Percentiles rank a stretch among this genome's conserved stretches.
These are phyloP conservation scores for Saccopteryx leptura DNA, from an alignment of 2,113 vertebrate genomes.

Conservation along the genomic window DNA sequence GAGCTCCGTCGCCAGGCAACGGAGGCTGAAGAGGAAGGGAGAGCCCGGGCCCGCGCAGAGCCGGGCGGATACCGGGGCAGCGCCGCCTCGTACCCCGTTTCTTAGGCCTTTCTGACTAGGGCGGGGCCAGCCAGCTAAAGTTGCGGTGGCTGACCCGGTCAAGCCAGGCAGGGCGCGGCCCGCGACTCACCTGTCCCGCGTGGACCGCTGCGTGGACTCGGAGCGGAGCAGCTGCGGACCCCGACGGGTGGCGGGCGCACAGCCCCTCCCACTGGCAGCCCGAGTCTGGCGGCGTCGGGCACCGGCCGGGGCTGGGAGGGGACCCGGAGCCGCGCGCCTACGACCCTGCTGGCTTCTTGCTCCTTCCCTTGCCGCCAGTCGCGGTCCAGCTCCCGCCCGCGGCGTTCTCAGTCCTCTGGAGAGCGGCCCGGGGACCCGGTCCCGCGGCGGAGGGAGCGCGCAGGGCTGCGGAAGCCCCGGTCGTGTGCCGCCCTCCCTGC, in stretches of 20 bases:
- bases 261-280: not conserved
- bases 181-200: conserved; percentile 79
- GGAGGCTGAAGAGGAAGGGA: not conserved
- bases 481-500: conserved; percentile 44
- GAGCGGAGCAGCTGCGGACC: conserved; percentile 5
- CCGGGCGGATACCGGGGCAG: accelerated
- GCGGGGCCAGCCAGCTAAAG: conserved; percentile 50
- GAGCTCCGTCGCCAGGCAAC: conserved; percentile 70
- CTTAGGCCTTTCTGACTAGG: conserved; percentile 46
- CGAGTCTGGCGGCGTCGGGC: conserved; percentile 19
- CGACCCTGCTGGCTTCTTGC: conserved; percentile 15
- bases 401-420: not conserved
- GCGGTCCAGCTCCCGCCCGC: not conserved
- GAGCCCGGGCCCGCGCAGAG: not conserved
- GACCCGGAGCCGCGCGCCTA: not conserved
- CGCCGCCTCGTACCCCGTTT: not conserved
- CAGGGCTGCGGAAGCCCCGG: not conserved
- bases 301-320: conserved; percentile 41
- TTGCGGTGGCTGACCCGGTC: not conserved
- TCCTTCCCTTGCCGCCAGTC: not conserved
- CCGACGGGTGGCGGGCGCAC: conserved; percentile 17
- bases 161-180: not conserved
- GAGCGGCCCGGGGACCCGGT: conserved; percentile 3
- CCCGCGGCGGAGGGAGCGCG: not conserved
- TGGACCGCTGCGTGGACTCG: conserved; percentile 18